Evolutionary conservation across 2,888 invertebrate species (phyloP).

Genomic region (Hemaris fuciformis): DNA sequence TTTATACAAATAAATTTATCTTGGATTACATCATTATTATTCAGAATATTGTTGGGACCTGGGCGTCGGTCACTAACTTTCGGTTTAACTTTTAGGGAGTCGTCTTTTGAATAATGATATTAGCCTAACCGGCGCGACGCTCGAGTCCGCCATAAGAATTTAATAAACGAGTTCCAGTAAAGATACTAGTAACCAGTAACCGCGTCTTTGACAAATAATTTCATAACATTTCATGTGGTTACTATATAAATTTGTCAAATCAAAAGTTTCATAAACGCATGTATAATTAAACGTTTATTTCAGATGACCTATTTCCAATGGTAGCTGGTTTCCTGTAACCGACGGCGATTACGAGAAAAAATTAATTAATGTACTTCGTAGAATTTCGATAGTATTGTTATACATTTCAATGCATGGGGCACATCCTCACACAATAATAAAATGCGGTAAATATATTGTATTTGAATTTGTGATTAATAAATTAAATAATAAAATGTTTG

Average conservation of each 20-base stretch:
- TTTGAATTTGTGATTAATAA: too few relatives aligned
- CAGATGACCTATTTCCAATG: background rate
- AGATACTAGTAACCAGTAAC: background rate
- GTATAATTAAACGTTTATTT: background rate
- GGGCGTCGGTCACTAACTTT: background rate
- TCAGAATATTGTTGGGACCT: background rate
- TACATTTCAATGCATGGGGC: background rate
- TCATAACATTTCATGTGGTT: background rate
- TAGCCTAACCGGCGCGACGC: background rate
- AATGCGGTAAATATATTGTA: background rate
- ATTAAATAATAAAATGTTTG: too few relatives aligned
- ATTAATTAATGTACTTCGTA: background rate
- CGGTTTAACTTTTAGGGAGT: background rate
- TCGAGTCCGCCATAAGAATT: background rate
- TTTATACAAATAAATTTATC: background rate
- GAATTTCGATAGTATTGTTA: background rate
- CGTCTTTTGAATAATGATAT: background rate
- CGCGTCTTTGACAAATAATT: background rate
- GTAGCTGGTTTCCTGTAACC: background rate
- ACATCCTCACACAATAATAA: background rate
- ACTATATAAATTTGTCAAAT: background rate
- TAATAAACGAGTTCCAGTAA: background rate
- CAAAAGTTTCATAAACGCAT: background rate
- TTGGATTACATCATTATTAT: background rate
- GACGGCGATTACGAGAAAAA: background rate